These are phyloP conservation scores for Rhincodon typus DNA, from an alignment of 2,797 vertebrate genomes.

Conservation along the genomic window DNA sequence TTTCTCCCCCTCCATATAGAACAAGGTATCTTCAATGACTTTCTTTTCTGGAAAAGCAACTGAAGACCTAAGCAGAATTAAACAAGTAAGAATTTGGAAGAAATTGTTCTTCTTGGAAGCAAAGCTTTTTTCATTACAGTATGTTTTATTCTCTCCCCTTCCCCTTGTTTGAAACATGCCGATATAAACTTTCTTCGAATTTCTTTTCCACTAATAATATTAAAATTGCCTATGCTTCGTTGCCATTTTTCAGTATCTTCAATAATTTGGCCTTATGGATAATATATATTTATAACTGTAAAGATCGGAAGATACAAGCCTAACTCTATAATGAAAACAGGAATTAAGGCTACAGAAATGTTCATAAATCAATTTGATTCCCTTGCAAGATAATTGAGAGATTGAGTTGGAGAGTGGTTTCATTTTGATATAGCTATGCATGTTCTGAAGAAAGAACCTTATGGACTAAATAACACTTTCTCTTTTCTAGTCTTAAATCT, in stretches of 20 bases:
- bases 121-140: constrained; percentile 9
- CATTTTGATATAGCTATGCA: background rate
- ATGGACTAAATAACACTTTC: background rate
- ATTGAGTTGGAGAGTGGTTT: background rate
- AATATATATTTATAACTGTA: too few relatives aligned
- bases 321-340: background rate
- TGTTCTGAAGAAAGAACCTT: background rate
- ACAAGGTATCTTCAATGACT: constrained; percentile 96
- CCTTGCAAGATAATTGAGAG: too few relatives aligned
- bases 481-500: background rate
- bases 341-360: background rate
- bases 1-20: constrained; percentile 59
- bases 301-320: too few relatives aligned
- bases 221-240: background rate
- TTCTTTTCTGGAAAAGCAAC: constrained; percentile 93
- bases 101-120: constrained; percentile 30
- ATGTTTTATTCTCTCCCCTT: constrained; percentile 25
- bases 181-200: background rate
- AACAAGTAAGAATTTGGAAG: constrained; percentile 69
- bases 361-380: background rate
- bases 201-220: background rate
- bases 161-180: background rate
- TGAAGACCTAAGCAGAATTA: constrained; percentile 96
- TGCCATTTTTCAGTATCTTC: background rate
- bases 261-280: too few relatives aligned